These are phyloP conservation scores for Diarsia dahlii DNA, from an alignment of 2,888 invertebrate species.

Conservation along the genomic window DNA sequence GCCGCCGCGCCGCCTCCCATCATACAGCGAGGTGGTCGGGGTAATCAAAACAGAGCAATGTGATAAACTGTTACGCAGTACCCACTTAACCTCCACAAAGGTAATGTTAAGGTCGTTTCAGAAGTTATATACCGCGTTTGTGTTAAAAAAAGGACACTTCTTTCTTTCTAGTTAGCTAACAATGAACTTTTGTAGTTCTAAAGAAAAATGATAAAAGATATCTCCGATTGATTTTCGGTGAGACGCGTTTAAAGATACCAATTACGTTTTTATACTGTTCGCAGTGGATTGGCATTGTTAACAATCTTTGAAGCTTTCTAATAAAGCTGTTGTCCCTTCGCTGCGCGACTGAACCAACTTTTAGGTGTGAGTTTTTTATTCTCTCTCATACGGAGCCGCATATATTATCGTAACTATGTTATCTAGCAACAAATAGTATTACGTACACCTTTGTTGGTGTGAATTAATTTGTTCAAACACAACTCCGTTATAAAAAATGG, in stretches of 20 bases:
- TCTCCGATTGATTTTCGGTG: constrained; percentile 50
- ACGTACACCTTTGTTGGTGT: constrained; percentile 46
- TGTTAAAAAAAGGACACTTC: constrained; percentile 27
- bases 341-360: constrained; percentile 23
- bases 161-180: constrained; percentile 39
- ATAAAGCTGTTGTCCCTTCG: constrained; percentile 35
- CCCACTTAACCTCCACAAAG: constrained; percentile 49
- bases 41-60: constrained; percentile 67
- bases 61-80: constrained; percentile 58
- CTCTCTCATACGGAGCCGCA: constrained; percentile 36
- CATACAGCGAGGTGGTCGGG: constrained; percentile 65
- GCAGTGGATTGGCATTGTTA: constrained; percentile 25
- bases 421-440: constrained; percentile 47
- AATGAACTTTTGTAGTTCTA: constrained; percentile 46
- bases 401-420: constrained; percentile 55
- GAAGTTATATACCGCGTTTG: constrained; percentile 48
- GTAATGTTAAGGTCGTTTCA: constrained; percentile 37
- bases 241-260: constrained; percentile 48
- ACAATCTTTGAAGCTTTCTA: constrained; percentile 37
- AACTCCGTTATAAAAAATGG: constrained; percentile 51
- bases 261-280: constrained; percentile 53
- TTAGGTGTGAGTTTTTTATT: constrained; percentile 43
- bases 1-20: constrained; percentile 46
- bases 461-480: constrained; percentile 62
- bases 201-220: constrained; percentile 53